These are phyloP conservation scores for Heliothis subflexa DNA, from an alignment of 1,140 invertebrate genomes.

Conservation along the genomic window DNA sequence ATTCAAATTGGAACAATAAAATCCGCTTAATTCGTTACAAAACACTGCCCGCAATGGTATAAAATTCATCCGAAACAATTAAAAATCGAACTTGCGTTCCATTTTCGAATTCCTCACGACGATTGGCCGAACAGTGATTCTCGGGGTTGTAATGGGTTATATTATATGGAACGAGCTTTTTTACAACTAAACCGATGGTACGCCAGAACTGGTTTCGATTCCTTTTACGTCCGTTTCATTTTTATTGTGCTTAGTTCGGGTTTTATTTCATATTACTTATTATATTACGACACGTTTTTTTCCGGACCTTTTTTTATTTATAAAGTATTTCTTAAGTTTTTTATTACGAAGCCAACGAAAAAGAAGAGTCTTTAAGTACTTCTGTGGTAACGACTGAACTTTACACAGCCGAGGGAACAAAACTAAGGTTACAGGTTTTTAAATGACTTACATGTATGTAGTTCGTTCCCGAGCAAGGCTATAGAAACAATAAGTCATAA, in stretches of 20 bases:
- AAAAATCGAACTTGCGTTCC: conserved; percentile 82
- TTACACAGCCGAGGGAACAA: conserved; percentile 51
- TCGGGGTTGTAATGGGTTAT: conserved; percentile 83
- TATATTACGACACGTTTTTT: conserved; percentile 76
- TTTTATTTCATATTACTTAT: conserved; percentile 78
- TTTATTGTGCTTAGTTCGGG: conserved; percentile 77
- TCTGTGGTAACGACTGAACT: conserved; percentile 47
- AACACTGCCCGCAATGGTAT: conserved; percentile 66
- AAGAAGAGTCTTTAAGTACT: conserved; percentile 29
- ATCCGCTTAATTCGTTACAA: conserved; percentile 65
- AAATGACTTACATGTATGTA: conserved; percentile 49
- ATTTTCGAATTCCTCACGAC: conserved; percentile 75
- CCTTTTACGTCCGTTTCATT: conserved; percentile 78
- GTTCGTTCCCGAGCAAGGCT: conserved; percentile 62
- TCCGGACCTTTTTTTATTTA: conserved; percentile 59
- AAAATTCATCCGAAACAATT: conserved; percentile 80
- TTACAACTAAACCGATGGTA: conserved; percentile 83
- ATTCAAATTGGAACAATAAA: conserved; percentile 59
- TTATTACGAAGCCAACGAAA: conserved; percentile 31
- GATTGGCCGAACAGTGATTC: conserved; percentile 81
- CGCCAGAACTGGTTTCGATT: conserved; percentile 77
- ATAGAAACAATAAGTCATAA: conserved; percentile 82
- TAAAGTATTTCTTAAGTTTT: conserved; percentile 51
- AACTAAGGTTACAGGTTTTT: conserved; percentile 49
- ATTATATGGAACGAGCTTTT: conserved; percentile 83